Conservation (phyloP, 2,797 vertebrate genomes). For the Dryobates pubescens region DNA sequence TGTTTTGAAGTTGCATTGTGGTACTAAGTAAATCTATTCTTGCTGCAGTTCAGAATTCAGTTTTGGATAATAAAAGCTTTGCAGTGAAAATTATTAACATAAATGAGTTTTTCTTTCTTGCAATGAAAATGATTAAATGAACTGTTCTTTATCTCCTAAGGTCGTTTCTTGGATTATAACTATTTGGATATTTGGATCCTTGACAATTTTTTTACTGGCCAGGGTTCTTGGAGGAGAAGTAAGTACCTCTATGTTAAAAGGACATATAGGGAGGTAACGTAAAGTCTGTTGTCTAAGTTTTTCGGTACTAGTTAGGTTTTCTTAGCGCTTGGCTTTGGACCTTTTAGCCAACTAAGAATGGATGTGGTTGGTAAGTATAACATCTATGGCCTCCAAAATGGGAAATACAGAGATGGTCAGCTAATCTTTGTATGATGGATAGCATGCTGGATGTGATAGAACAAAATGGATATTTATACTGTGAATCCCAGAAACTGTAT, state of each 20-base stretch:
- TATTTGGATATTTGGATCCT: constrained; percentile 98
- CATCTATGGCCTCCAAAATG: not conserved
- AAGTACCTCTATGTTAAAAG: constrained; percentile 67
- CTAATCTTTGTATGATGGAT: not conserved
- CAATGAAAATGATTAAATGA: not conserved
- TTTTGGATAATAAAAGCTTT: not conserved
- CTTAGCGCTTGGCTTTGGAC: not conserved
- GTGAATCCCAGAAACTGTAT: not conserved
- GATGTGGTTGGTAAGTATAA: not conserved
- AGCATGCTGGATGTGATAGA: not conserved
- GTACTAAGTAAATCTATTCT: not conserved
- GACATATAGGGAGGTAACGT: not conserved
- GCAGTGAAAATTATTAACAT: not conserved
- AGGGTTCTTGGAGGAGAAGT: constrained; percentile 98
- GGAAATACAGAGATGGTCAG: not conserved
- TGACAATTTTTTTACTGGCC: constrained; percentile 96
- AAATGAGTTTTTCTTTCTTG: not conserved
- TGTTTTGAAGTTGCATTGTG: not conserved
- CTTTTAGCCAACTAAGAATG: not conserved
- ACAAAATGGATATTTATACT: not conserved
- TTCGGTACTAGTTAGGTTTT: not conserved
- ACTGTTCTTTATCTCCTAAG: constrained; percentile 73
- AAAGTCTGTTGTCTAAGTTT: not conserved
- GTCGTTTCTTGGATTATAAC: constrained; percentile 99
- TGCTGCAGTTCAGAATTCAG: not conserved